Evolutionary conservation across 2,888 invertebrate species (phyloP).

Genomic region (Strigamia maritima): DNA sequence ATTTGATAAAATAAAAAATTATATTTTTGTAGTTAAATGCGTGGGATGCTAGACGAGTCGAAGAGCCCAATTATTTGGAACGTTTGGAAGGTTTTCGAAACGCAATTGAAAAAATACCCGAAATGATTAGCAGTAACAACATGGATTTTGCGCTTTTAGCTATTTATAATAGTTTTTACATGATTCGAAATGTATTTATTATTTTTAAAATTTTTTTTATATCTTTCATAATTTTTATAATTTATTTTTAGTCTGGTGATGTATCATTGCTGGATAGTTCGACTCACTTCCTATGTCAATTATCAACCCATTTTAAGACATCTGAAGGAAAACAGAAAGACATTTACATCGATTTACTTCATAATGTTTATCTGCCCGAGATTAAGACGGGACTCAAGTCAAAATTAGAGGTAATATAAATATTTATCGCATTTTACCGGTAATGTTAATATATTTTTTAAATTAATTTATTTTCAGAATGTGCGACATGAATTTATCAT

Average conservation of each 20-base stretch:
- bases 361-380: slow-evolving; percentile 68
- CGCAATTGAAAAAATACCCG: slow-evolving; percentile 59
- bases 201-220: not conserved
- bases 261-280: slow-evolving; percentile 77
- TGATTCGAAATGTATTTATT: slow-evolving; percentile 59
- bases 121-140: slow-evolving; percentile 62
- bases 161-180: slow-evolving; percentile 77
- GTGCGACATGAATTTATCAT: slow-evolving; percentile 75
- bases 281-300: slow-evolving; percentile 66
- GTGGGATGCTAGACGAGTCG: slow-evolving; percentile 81
- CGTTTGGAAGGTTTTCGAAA: slow-evolving; percentile 73
- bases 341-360: slow-evolving; percentile 47
- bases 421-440: slow-evolving; percentile 40
- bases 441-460: not conserved
- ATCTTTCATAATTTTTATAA: slow-evolving; percentile 39
- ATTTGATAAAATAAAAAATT: slow-evolving; percentile 1
- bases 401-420: slow-evolving; percentile 58
- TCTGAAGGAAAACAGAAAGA: slow-evolving; percentile 51
- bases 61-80: slow-evolving; percentile 85
- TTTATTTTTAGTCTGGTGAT: slow-evolving; percentile 65
- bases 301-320: slow-evolving; percentile 62
- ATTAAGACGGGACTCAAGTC: slow-evolving; percentile 69
- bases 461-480: slow-evolving; percentile 52
- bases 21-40: slow-evolving; percentile 67
- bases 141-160: slow-evolving; percentile 64